Conservation (phyloP, 2,113 vertebrate species). For the Jacana jacana region DNA sequence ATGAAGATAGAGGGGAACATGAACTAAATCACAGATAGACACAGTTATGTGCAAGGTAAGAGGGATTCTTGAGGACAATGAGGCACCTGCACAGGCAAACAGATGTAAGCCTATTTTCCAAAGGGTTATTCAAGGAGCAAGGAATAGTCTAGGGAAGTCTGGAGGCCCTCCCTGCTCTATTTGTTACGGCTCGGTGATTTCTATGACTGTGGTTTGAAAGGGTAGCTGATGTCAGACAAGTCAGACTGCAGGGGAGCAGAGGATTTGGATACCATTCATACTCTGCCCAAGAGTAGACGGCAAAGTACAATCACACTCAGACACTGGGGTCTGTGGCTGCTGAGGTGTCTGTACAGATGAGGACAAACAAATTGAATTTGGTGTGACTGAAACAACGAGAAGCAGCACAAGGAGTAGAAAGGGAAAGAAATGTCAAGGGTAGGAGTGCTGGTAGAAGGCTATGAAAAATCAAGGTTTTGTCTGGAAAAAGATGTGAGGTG, state of each 20-base stretch:
- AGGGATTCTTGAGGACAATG: background rate
- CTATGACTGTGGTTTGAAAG: conserved; percentile 26
- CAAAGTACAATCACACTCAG: background rate
- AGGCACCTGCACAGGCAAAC: background rate
- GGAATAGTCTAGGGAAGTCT: background rate
- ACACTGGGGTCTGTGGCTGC: background rate
- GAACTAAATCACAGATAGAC: background rate
- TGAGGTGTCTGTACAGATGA: background rate
- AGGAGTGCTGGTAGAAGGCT: background rate
- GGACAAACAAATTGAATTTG: background rate
- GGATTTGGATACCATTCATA: conserved; percentile 2
- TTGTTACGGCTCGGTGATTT: background rate
- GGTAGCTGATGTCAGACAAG: background rate
- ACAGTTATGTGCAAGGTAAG: background rate
- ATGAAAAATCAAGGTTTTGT: background rate
- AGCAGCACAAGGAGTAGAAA: background rate
- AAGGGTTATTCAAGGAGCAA: background rate
- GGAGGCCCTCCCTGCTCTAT: background rate
- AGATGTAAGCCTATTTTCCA: background rate
- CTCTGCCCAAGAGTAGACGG: conserved; percentile 41
- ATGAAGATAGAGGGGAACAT: background rate
- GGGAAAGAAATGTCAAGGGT: background rate
- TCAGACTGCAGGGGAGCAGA: conserved; percentile 11
- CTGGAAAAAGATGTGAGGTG: background rate
- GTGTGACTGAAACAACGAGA: background rate